Evolutionary conservation across 2,888 invertebrate genomes (phyloP).

Genomic region (Ophraella communa): DNA sequence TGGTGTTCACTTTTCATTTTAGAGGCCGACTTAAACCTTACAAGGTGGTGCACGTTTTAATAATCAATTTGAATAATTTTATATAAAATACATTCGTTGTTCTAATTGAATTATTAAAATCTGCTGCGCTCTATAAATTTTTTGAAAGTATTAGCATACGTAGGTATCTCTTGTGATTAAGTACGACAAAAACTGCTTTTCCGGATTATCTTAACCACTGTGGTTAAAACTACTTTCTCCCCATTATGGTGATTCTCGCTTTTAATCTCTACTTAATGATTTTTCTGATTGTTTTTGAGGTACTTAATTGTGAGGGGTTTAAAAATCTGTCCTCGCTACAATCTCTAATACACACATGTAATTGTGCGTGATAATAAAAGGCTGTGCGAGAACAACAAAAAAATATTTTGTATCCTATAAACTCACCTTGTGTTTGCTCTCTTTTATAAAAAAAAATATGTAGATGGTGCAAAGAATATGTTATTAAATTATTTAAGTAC

Average conservation of each 20-base stretch:
- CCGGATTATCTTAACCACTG: background rate
- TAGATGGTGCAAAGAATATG: constrained; percentile 45
- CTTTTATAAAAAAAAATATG: constrained; percentile 42
- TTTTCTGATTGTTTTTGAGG: constrained; percentile 14
- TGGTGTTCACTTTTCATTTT: constrained; percentile 28
- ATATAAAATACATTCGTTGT: background rate
- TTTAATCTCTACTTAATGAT: background rate
- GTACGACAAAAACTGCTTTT: constrained; percentile 26
- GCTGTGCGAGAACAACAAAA: constrained; percentile 52
- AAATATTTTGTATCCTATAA: constrained; percentile 44
- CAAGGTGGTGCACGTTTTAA: background rate
- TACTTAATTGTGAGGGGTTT: constrained; percentile 28
- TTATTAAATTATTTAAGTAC: constrained; percentile 43
- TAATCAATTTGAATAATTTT: background rate
- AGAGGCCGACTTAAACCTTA: constrained; percentile 14
- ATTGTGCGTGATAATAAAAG: constrained; percentile 48
- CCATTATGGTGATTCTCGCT: background rate
- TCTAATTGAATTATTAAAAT: constrained; percentile 2
- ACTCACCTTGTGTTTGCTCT: constrained; percentile 46
- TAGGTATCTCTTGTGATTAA: constrained; percentile 19
- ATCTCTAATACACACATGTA: constrained; percentile 42
- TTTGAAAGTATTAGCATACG: constrained; percentile 26
- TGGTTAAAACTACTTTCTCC: background rate
- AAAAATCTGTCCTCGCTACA: constrained; percentile 49
- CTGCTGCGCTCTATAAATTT: constrained; percentile 13